Percentiles rank a stretch among this genome's conserved stretches.
These are phyloP conservation scores for Stenopsyche tienmushanensis DNA, from an alignment of 1,140 invertebrate species.

Conservation along the genomic window DNA sequence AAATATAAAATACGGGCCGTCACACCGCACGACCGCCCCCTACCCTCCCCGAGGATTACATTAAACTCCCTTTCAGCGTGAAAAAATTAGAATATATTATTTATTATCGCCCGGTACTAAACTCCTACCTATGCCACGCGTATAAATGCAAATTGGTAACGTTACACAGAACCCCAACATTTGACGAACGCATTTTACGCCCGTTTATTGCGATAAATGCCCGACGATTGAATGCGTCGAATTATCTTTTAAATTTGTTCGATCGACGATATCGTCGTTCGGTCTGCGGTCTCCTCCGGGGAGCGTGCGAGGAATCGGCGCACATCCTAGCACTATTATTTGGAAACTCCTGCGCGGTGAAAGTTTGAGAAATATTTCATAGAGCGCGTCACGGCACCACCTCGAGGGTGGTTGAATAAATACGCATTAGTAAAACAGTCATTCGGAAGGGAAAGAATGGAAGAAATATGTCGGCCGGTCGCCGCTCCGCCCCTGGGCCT, in stretches of 20 bases:
- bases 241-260: background rate
- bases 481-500: background rate
- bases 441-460: conserved; percentile 18
- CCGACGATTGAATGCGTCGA: background rate
- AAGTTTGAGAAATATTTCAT: conserved; percentile 23
- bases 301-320: background rate
- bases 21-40: conserved; percentile 6
- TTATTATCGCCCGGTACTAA: conserved; percentile 40
- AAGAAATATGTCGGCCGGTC: conserved; percentile 22
- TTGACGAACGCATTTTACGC: conserved; percentile 12
- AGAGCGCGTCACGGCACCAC: conserved; percentile 18
- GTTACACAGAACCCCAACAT: conserved; percentile 23
- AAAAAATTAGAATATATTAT: conserved; percentile 43
- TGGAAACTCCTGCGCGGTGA: background rate
- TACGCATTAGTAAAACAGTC: conserved; percentile 33
- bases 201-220: background rate
- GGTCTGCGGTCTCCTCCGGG: too few species aligned
- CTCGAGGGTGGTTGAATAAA: conserved; percentile 35
- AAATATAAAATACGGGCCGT: conserved; percentile 40
- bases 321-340: background rate
- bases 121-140: conserved; percentile 38
- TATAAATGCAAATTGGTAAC: conserved; percentile 41
- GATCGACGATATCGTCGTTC: too few species aligned
- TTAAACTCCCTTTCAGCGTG: conserved; percentile 42
- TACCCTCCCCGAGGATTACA: conserved; percentile 34